Percentiles rank a stretch among this genome's conserved stretches.
Evolutionary conservation across 2,113 vertebrate genomes (phyloP).

Genomic region (Neolamprologus toae): DNA sequence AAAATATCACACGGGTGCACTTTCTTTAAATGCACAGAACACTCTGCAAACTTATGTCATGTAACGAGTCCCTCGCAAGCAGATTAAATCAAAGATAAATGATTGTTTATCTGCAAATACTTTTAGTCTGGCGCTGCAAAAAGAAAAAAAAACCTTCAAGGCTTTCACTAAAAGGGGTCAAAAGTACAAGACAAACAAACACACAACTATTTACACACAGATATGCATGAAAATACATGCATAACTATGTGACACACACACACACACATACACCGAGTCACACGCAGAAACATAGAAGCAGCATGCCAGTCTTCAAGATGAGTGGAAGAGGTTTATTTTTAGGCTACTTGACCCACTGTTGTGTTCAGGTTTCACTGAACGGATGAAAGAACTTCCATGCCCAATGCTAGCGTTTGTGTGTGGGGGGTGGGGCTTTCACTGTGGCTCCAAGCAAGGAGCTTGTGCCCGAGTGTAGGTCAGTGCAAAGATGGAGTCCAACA

Average conservation of each 20-base stretch:
- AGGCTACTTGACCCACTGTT: constrained; percentile 49
- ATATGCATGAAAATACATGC: not conserved
- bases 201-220: not conserved
- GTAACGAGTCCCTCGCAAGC: not conserved
- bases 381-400: constrained; percentile 54
- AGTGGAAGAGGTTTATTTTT: constrained; percentile 63
- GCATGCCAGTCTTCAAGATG: constrained; percentile 40
- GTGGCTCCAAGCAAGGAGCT: constrained; percentile 44
- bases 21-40: not conserved
- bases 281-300: constrained; percentile 17
- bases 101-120: constrained; percentile 29
- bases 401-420: constrained; percentile 23
- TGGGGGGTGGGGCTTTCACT: constrained; percentile 33
- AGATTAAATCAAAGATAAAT: constrained; percentile 19
- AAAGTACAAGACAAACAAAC: constrained; percentile 18
- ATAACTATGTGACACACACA: not conserved
- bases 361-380: constrained; percentile 58
- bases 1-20: not conserved
- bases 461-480: constrained; percentile 49
- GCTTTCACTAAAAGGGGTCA: constrained; percentile 20
- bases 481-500: constrained; percentile 12
- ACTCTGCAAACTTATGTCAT: not conserved
- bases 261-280: not conserved
- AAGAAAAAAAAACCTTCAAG: not conserved
- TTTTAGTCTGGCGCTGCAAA: not conserved